Percentiles rank a stretch among this genome's conserved stretches.
phyloP scores from a whole-genome alignment of 2,797 vertebrate genomes.

The Nannoperca australis region DNA sequence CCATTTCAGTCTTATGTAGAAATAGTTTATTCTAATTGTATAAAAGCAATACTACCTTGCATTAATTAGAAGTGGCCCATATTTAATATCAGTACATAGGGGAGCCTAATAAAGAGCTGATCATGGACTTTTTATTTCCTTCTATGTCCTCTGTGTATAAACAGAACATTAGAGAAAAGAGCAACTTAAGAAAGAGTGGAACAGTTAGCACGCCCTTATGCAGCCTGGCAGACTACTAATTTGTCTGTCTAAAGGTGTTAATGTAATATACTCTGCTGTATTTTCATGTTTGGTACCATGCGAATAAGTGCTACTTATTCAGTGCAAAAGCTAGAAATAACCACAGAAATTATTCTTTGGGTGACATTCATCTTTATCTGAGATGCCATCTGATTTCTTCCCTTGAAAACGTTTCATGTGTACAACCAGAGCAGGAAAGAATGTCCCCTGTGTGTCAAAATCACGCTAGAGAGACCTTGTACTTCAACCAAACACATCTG shows the following conservation, averaged over 20 bases:
- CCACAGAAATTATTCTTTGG: slow-evolving; percentile 6
- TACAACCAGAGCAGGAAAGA: slow-evolving; percentile 33
- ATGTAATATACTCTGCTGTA: slow-evolving; percentile 32
- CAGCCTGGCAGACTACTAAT: slow-evolving; percentile 42
- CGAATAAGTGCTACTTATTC: slow-evolving; percentile 26
- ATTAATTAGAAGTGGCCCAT: slow-evolving; percentile 65
- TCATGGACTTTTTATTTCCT: slow-evolving; percentile 28
- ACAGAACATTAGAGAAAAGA: slow-evolving; percentile 48
- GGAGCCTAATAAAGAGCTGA: slow-evolving; percentile 47
- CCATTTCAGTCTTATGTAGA: slow-evolving; percentile 37
- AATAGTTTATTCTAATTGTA: not conserved
- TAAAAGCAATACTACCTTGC: slow-evolving; percentile 53
- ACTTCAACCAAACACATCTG: slow-evolving; percentile 73
- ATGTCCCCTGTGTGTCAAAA: slow-evolving; percentile 47
- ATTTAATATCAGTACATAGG: slow-evolving; percentile 55
- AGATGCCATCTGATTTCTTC: slow-evolving; percentile 37
- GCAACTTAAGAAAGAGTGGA: slow-evolving; percentile 25
- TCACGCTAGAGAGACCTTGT: slow-evolving; percentile 64
- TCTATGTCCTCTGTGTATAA: slow-evolving; percentile 41
- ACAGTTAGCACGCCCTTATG: slow-evolving; percentile 47
- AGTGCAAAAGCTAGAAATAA: slow-evolving; percentile 32
- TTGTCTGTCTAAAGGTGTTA: slow-evolving; percentile 55
- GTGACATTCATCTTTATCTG: slow-evolving; percentile 50
- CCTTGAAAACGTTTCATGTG: slow-evolving; percentile 53
- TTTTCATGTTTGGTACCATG: not conserved